These are phyloP conservation scores for Mnemiopsis leidyi DNA, from an alignment of 37 sponge, comb jelly and placozoan genomes.

Conservation along the genomic window DNA sequence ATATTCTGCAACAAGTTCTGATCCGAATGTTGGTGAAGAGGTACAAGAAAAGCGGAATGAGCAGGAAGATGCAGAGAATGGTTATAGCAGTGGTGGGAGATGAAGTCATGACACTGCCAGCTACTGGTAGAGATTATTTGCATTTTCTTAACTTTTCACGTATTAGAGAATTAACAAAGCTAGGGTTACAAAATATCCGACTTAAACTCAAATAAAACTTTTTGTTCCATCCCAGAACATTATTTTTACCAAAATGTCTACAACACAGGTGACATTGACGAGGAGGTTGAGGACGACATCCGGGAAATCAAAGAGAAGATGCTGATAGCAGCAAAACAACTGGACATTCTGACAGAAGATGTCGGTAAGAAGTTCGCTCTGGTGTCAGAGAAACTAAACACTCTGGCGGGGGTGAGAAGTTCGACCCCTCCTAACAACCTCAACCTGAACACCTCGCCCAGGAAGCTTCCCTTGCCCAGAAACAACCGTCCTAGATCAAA, in stretches of 20 bases:
- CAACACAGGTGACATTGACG: conserved; percentile 48
- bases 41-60: conserved; percentile 65
- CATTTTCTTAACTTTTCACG: not conserved
- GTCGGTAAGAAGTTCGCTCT: not conserved
- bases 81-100: conserved; percentile 57
- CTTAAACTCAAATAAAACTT: too few relatives aligned
- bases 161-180: too few relatives aligned
- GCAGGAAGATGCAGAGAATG: conserved; percentile 62
- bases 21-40: conserved; percentile 62
- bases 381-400: conserved; percentile 49
- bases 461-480: conserved; percentile 50
- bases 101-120: conserved; percentile 59
- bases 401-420: not conserved
- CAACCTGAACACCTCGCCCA: not conserved
- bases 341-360: conserved; percentile 20
- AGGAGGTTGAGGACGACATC: conserved; percentile 58
- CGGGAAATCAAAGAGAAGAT: conserved; percentile 26
- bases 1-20: conserved; percentile 60
- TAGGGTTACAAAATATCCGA: too few relatives aligned
- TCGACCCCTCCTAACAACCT: not conserved
- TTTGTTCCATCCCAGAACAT: too few relatives aligned
- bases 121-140: not conserved
- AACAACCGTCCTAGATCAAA: conserved; percentile 7
- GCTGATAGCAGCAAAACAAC: not conserved
- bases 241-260: too few relatives aligned